Evolutionary conservation across 2,797 vertebrate genomes (phyloP).

Genomic region (Alectoris magna): DNA sequence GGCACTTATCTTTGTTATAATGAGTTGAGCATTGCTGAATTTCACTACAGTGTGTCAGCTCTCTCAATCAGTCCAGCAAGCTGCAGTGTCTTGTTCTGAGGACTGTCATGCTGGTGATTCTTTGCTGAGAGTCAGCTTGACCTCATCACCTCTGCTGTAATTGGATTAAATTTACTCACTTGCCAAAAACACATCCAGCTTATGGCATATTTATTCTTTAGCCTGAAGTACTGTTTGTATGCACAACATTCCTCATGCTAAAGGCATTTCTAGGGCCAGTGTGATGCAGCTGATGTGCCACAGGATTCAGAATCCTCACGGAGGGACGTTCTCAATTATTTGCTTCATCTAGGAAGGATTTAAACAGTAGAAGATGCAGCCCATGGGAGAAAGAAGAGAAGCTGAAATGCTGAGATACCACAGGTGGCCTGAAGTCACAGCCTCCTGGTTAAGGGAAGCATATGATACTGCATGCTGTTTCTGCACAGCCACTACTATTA

Average conservation of each 20-base stretch:
- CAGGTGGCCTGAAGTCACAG: not conserved
- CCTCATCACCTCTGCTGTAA: constrained; percentile 40
- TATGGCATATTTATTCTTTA: constrained; percentile 27
- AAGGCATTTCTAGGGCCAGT: not conserved
- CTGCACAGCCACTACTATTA: not conserved
- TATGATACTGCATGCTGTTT: not conserved
- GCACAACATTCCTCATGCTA: not conserved
- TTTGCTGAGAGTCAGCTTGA: constrained; percentile 9
- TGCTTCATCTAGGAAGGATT: not conserved
- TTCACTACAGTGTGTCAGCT: not conserved
- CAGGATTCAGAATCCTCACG: not conserved
- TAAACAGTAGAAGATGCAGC: not conserved
- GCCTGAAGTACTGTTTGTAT: not conserved
- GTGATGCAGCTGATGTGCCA: not conserved
- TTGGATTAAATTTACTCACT: constrained; percentile 53
- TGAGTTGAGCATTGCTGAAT: constrained; percentile 33
- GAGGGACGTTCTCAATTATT: not conserved
- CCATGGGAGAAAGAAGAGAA: not conserved
- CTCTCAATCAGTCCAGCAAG: not conserved
- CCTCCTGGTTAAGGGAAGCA: not conserved
- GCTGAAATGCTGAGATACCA: not conserved
- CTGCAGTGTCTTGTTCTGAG: not conserved
- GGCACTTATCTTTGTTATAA: constrained; percentile 35
- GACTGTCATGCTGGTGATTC: not conserved
- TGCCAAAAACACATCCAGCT: constrained; percentile 2